A percentile compares a stretch with the other conserved stretches of the same genome.
Conservation (phyloP, 2,888 invertebrate species). For the Priocnemis perturbator region DNA sequence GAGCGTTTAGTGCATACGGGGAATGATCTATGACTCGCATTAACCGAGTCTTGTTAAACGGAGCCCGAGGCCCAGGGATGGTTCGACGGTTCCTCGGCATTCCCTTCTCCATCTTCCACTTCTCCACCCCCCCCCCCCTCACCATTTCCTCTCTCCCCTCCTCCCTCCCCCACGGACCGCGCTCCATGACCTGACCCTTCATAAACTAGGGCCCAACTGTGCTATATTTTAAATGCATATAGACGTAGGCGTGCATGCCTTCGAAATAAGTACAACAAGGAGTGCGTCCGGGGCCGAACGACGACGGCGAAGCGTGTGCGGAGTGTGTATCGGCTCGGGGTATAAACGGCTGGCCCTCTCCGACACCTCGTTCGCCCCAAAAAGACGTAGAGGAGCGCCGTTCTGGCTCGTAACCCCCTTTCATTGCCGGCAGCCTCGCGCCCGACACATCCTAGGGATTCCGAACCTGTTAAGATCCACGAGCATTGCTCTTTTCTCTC, state of each 20-base stretch:
- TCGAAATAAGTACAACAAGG: conserved; percentile 70
- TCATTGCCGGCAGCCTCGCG: conserved; percentile 35
- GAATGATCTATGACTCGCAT: conserved; percentile 73
- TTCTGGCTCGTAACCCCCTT: conserved; percentile 38
- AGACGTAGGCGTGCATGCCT: conserved; percentile 73
- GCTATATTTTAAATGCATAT: conserved; percentile 73
- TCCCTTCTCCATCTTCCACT: conserved; percentile 33
- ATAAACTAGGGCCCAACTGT: conserved; percentile 74
- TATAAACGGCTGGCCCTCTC: conserved; percentile 60
- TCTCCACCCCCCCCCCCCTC: conserved; percentile 34
- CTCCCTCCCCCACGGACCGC: conserved; percentile 43
- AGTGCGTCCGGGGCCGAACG: conserved; percentile 20
- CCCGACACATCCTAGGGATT: conserved; percentile 38
- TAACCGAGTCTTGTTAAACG: conserved; percentile 74
- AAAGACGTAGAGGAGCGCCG: conserved; percentile 34
- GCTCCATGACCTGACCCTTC: conserved; percentile 73
- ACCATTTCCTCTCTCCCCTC: conserved; percentile 39
- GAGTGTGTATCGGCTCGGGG: conserved; percentile 62
- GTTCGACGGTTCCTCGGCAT: conserved; percentile 56
- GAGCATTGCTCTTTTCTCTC: conserved; percentile 26
- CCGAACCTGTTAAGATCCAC: conserved; percentile 35
- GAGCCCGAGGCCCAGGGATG: conserved; percentile 62
- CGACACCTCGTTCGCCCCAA: conserved; percentile 66
- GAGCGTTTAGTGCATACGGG: conserved; percentile 70
- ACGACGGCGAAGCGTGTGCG: conserved; percentile 29